Conservation (phyloP, 1,140 invertebrate genomes). For the Drosophila pseudoobscura region DNA sequence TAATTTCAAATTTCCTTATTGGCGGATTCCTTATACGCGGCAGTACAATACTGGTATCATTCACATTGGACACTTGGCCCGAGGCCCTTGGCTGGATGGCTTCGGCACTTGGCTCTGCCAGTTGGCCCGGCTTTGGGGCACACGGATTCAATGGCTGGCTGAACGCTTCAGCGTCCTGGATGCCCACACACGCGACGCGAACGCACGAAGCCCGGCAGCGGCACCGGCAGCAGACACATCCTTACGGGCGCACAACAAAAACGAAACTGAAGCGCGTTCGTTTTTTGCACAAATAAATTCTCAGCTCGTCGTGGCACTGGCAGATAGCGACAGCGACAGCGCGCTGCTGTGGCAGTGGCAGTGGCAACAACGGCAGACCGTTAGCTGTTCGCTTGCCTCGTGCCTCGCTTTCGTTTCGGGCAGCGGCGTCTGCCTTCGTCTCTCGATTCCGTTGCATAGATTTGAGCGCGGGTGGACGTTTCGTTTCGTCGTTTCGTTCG, state of each 20-base stretch:
- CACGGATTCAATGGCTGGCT: constrained; percentile 33
- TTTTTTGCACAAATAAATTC: constrained; percentile 78
- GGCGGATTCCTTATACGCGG: constrained; percentile 5
- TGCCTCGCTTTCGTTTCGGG: constrained; percentile 43
- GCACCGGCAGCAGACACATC: constrained; percentile 79
- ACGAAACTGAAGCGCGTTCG: constrained; percentile 80
- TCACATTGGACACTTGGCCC: constrained; percentile 40
- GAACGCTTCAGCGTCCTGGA: constrained; percentile 61
- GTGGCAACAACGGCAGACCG: constrained; percentile 13
- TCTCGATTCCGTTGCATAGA: constrained; percentile 46
- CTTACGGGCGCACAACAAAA: constrained; percentile 83
- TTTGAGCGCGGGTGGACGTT: constrained; percentile 57
- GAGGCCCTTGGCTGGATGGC: constrained; percentile 24
- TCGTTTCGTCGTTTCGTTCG: constrained; percentile 24
- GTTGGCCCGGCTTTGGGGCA: constrained; percentile 38
- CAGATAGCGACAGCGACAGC: constrained; percentile 1
- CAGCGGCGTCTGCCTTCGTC: constrained; percentile 19
- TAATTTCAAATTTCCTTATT: constrained; percentile 4
- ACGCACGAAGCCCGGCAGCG: constrained; percentile 75
- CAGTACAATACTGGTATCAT: constrained; percentile 15
- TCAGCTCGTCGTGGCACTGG: constrained; percentile 52
- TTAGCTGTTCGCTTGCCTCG: constrained; percentile 12
- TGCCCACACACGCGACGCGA: constrained; percentile 79
- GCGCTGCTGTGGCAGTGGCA: constrained; percentile 27
- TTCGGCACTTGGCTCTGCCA: constrained; percentile 22